Conservation (phyloP, 2,113 vertebrate genomes). For the Sardina pilchardus region DNA sequence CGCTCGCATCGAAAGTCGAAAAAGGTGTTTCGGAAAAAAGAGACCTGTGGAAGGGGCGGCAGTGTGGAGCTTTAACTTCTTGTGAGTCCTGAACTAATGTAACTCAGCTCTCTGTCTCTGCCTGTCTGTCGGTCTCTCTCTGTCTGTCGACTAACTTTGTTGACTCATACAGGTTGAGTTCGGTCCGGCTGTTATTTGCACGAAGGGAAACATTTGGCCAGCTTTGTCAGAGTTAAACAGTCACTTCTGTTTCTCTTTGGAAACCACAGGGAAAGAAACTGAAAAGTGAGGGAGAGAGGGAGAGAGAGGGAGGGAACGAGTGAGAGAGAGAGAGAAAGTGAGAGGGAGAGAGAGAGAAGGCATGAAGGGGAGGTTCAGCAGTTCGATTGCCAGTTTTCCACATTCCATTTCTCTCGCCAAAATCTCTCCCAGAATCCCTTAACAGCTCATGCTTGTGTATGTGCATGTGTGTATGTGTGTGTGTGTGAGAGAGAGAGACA, state of each 20-base stretch:
- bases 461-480: background rate
- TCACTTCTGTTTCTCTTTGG: constrained; percentile 11
- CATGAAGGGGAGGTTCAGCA: constrained; percentile 8
- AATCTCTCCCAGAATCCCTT: constrained; percentile 9
- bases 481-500: background rate
- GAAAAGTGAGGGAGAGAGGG: background rate
- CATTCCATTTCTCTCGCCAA: constrained; percentile 7
- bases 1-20: background rate
- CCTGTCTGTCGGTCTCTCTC: background rate
- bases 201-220: constrained; percentile 7
- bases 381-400: constrained; percentile 4
- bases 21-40: background rate
- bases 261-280: background rate
- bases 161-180: constrained; percentile 9
- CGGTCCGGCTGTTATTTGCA: background rate
- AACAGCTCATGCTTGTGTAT: background rate
- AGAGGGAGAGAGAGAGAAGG: background rate
- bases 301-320: background rate
- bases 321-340: background rate
- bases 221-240: constrained; percentile 14
- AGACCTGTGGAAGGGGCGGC: background rate
- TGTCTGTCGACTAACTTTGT: background rate
- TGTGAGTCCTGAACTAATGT: background rate
- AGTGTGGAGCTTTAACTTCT: background rate
- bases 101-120: background rate